Base-by-base conservation (phyloP, 1,140 invertebrate species). In the Berghia stephanieae region DNA sequence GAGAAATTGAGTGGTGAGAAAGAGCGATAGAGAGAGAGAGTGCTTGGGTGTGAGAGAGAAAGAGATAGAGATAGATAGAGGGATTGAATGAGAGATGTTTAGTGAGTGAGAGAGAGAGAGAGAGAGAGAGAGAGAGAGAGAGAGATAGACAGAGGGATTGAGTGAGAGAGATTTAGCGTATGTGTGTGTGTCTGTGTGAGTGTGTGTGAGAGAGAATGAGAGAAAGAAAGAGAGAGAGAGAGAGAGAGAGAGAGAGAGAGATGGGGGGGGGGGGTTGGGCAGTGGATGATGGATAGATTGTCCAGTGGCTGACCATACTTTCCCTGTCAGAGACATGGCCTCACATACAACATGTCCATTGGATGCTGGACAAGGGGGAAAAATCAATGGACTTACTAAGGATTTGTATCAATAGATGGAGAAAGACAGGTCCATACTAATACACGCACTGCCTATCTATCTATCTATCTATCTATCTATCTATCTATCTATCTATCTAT, bases 241-340 rank as follows among this genome's bases (percentile, higher is more conserved):
- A 60, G 2, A 60, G 57, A 60, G 57, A 60, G 57, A 60, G 57
- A 60, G 21, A 60, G 57, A 60, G 57, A 60, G 57, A 60, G 57
- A 60, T 24, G n/a, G 21, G n/a, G 2, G n/a, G 57, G n/a, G 57
- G n/a, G 24, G n/a, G 24, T 10, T 60, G 36, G n/a, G n/a, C 21
- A 21, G 57, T 10, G 57, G 8, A 24, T 27, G 57, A 60, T 21
- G n/a, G n/a, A n/a, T n/a, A n/a, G n/a, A n/a, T n/a, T n/a, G n/a
- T n/a, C n/a, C n/a, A n/a, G n/a, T n/a, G n/a, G n/a, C n/a, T n/a
- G n/a, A n/a, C n/a, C n/a, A n/a, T n/a, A n/a, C n/a, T n/a, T n/a
- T n/a, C n/a, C n/a, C n/a, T n/a, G n/a, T n/a, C n/a, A n/a, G n/a
- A n/a, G n/a, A n/a, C n/a, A n/a, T n/a, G n/a, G n/a, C n/a, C n/a